phyloP scores from a whole-genome alignment of 2,797 vertebrate species.

The Neosalanx taihuensis region DNA sequence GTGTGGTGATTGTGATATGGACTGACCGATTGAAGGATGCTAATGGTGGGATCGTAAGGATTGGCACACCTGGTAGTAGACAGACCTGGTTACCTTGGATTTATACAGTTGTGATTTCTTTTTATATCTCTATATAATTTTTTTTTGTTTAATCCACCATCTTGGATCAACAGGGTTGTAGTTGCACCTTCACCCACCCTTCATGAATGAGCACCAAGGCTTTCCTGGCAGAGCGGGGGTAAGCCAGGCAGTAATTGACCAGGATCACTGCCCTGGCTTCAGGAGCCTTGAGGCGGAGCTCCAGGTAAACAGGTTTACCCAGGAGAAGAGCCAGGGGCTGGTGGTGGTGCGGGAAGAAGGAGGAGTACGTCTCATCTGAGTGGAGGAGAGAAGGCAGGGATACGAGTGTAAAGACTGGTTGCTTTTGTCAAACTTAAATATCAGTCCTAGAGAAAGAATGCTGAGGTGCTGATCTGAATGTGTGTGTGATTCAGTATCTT shows the following conservation, averaged over 20 bases:
- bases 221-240: constrained; percentile 66
- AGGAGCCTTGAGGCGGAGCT: constrained; percentile 54
- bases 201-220: constrained; percentile 71
- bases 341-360: constrained; percentile 48
- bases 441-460: not conserved
- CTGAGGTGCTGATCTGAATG: not conserved
- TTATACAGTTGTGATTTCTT: no score
- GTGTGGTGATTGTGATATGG: constrained; percentile 35
- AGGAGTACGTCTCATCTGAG: constrained; percentile 57
- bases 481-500: no score
- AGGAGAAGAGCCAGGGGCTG: constrained; percentile 61
- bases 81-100: not conserved
- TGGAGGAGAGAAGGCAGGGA: no score
- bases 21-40: constrained; percentile 48
- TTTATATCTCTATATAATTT: no score
- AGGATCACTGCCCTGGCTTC: constrained; percentile 55
- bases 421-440: not conserved
- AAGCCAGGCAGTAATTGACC: constrained; percentile 75
- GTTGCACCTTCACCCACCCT: constrained; percentile 68
- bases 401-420: no score
- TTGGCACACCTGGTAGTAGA: constrained; percentile 63
- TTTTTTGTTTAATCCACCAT: no score
- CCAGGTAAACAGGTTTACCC: constrained; percentile 65
- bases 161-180: no score
- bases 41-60: constrained; percentile 47